A percentile compares a stretch with the other conserved stretches of the same genome.
Evolutionary conservation across 2,797 vertebrate genomes (phyloP).

Genomic region (Morelia viridis): DNA sequence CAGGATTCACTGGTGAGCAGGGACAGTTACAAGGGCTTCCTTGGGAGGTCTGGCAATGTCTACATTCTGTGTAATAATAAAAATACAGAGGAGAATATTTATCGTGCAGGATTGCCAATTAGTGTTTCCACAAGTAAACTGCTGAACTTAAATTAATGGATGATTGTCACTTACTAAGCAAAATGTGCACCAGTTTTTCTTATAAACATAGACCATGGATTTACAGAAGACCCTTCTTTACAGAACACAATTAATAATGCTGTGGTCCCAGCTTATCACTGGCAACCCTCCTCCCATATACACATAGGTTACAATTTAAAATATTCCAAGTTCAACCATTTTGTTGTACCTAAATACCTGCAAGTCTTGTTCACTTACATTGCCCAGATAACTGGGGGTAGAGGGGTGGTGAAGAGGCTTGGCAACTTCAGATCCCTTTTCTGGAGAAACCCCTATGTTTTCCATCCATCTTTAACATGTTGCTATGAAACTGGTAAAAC

Average conservation of each 20-base stretch:
- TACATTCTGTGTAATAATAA: conserved; percentile 77
- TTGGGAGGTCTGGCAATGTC: conserved; percentile 77
- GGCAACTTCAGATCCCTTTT: not conserved
- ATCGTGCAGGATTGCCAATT: conserved; percentile 31
- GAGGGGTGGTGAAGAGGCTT: not conserved
- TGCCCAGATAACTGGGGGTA: not conserved
- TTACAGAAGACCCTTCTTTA: not conserved
- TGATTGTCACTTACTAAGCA: not conserved
- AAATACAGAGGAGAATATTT: conserved; percentile 68
- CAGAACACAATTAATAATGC: not conserved
- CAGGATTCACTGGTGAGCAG: conserved; percentile 75
- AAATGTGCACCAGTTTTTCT: not conserved
- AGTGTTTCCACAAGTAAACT: conserved; percentile 36
- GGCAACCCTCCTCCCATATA: not conserved
- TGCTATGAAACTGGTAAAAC: not conserved
- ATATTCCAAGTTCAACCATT: not conserved
- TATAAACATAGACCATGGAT: not conserved
- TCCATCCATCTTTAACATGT: not conserved
- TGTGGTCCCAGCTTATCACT: not conserved
- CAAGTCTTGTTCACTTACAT: not conserved
- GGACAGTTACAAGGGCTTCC: conserved; percentile 80
- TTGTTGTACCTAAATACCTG: not conserved
- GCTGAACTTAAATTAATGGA: conserved; percentile 35
- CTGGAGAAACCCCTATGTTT: not conserved
- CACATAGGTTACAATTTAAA: not conserved